Percentiles rank a stretch among this genome's conserved stretches.
Conservation (phyloP, 1,140 invertebrate genomes). For the Aricia agestis region DNA sequence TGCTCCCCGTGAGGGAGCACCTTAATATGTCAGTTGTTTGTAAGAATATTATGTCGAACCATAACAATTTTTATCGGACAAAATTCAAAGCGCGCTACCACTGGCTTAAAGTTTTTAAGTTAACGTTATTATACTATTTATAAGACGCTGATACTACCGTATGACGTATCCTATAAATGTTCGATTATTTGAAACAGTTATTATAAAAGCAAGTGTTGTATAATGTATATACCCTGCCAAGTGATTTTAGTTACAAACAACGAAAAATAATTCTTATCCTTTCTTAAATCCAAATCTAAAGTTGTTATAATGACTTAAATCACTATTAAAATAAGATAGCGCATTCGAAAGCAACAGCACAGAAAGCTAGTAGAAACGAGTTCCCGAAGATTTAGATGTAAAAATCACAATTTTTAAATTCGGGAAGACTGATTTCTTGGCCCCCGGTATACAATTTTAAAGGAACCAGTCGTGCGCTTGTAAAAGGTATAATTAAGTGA, state of each 20-base stretch:
- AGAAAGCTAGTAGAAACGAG: conserved; percentile 17
- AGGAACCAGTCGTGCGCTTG: conserved; percentile 21
- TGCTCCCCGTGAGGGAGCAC: no score
- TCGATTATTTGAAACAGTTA: neutral
- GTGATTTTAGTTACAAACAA: conserved; percentile 12
- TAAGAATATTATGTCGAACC: no score
- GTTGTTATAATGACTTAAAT: neutral
- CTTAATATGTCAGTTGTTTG: no score
- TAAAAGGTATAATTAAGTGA: conserved; percentile 2
- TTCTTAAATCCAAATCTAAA: neutral
- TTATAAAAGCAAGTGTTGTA: neutral
- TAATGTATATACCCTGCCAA: neutral
- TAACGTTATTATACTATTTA: neutral
- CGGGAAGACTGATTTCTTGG: conserved; percentile 57
- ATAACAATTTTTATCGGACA: neutral
- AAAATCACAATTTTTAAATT: conserved; percentile 35
- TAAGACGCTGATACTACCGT: neutral
- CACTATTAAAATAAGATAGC: neutral
- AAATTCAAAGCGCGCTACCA: neutral
- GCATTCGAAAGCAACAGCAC: neutral
- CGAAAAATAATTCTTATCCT: neutral
- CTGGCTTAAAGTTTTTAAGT: neutral
- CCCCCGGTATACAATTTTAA: conserved; percentile 43
- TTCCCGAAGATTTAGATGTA: conserved; percentile 26
- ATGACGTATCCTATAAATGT: neutral